Evolutionary conservation across 2,113 vertebrate species (phyloP), one percentile per base, ranked within the genome.

Genomic region (Callipepla californica): DNA sequence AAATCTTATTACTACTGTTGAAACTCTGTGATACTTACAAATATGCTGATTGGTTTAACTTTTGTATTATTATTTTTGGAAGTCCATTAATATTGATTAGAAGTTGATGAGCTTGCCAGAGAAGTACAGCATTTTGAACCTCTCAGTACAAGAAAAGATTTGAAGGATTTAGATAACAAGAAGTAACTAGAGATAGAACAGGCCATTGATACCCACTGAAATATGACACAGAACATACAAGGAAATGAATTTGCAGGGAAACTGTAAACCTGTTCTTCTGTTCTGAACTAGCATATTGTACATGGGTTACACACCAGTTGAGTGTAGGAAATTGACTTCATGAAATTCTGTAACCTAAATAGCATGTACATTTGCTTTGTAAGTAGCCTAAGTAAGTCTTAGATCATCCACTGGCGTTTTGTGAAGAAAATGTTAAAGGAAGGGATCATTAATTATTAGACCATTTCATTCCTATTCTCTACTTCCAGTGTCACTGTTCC

Each of bases 11-110:
- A 26, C 36, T 25, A 65, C 32, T 57, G 26, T n/a, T 80, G 83
- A 47, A 90, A 59, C 47, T 23, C 79, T 2, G 0, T 66, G 50
- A 67, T 50, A 63, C 16, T 68, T 75, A 34, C 4, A 69, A 32
- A 26, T 63, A 19, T n/a, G 19, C 44, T 44, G 34, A 78, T 57
- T 32, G 48, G 48, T 82, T 90, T 90, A 34, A 23, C 53, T 87
- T 94, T 8, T 32, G 66, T 81, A 70, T 77, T 93, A 40, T 96
- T 65, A 68, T 87, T 92, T 90, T 88, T 47, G 92, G 30, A 26
- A 48, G 44, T 42, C 45, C 85, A 0, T 77, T 82, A 63, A 62
- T 85, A 57, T 47, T 87, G 83, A 40, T 14, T 50, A 28, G 22
- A 45, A 34, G 34, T n/a, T 9, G 28, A 19, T 50, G 83, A 78